These are phyloP conservation scores for Stigmatopora nigra DNA, from an alignment of 2,113 vertebrate genomes.

Conservation along the genomic window DNA sequence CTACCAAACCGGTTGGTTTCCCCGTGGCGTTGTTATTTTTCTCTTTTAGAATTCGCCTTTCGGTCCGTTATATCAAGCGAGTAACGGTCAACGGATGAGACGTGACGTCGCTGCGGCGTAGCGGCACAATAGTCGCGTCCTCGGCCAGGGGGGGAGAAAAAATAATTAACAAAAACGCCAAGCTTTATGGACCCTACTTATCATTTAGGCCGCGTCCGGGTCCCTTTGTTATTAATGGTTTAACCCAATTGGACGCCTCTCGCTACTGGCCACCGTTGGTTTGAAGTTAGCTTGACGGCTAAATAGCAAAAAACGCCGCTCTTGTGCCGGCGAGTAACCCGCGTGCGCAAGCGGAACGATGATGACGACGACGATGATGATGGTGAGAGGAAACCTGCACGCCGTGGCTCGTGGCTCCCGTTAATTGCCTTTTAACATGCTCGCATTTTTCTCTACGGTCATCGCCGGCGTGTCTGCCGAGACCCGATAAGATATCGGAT, in stretches of 20 bases:
- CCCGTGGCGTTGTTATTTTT: background rate
- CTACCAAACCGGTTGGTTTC: background rate
- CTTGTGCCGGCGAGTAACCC: conserved; percentile 23
- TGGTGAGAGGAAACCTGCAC: conserved; percentile 19
- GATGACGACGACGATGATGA: background rate
- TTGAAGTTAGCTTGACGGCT: conserved; percentile 46
- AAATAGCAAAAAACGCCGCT: conserved; percentile 29
- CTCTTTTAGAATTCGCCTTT: conserved; percentile 9
- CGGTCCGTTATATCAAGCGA: conserved; percentile 45
- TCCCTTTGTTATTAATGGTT: background rate
- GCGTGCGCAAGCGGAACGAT: conserved; percentile 41
- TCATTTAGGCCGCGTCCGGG: background rate
- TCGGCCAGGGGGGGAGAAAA: background rate
- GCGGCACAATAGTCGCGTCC: conserved; percentile 30
- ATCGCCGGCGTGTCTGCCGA: background rate
- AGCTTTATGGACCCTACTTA: background rate
- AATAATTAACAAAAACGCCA: background rate
- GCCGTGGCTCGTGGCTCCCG: conserved; percentile 21
- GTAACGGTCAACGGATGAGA: conserved; percentile 46
- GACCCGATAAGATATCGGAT: conserved; percentile 16
- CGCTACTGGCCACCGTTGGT: conserved; percentile 29
- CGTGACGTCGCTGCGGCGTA: conserved; percentile 10
- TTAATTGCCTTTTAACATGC: conserved; percentile 2
- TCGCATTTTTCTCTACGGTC: background rate
- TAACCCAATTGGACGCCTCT: conserved; percentile 12